Conservation (phyloP, 2,113 vertebrate genomes). For the Ifrita kowaldi region DNA sequence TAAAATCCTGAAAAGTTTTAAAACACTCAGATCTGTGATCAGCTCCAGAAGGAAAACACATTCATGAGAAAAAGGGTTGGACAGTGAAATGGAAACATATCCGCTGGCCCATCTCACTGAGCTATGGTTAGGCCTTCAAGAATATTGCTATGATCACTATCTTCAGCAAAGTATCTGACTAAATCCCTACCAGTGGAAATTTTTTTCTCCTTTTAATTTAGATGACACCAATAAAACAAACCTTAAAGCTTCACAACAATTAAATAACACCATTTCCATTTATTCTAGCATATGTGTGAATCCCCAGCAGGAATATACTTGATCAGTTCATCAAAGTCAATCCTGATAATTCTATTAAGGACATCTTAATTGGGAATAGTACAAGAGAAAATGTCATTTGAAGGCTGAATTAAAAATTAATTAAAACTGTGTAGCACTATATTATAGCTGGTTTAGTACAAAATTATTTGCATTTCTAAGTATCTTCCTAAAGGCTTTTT, state of each 20-base stretch:
- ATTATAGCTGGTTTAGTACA: not conserved
- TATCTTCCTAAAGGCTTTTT: not conserved
- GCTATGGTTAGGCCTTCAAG: not conserved
- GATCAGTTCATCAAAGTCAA: not conserved
- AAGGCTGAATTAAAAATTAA: not conserved
- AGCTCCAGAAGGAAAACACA: not conserved
- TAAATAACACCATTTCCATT: not conserved
- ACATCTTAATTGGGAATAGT: slow-evolving; percentile 8
- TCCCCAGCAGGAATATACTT: not conserved
- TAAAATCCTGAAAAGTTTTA: not conserved
- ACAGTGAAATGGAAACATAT: not conserved
- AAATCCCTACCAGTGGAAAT: rapidly evolving
- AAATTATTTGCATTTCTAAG: not conserved
- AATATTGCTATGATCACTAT: not conserved
- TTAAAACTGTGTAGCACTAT: not conserved
- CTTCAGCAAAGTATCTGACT: not conserved
- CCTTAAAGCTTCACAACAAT: not conserved
- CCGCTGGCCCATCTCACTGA: not conserved
- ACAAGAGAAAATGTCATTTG: slow-evolving; percentile 7
- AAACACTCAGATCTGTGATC: not conserved
- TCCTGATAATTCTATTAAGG: slow-evolving; percentile 22
- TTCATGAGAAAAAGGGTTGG: not conserved
- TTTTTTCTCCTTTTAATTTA: not conserved
- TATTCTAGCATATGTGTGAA: not conserved
- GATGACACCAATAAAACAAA: not conserved